Base-by-base conservation (phyloP, 2,113 vertebrate species). In the Leptosomus discolor region DNA sequence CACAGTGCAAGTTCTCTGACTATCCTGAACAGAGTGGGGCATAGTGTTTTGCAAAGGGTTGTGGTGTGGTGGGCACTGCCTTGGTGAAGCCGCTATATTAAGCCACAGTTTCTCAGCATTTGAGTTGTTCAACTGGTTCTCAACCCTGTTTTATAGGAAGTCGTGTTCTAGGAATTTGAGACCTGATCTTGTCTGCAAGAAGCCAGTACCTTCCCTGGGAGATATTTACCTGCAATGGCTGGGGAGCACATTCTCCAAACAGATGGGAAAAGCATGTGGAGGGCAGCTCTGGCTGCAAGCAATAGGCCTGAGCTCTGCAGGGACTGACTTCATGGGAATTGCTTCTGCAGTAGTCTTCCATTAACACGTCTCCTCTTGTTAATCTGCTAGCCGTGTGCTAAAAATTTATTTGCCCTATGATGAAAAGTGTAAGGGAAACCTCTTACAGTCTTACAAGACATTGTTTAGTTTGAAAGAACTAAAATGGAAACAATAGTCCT, bases 401-500 rank as follows among this genome's bases (percentile, higher is more conserved):
- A 15, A 64, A 60, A 50, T 4, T 5, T 11, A 2, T n/a, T 46
- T 64, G 34, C 30, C 64, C 15, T 39, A 1, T 29, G 41, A 16
- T 67, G 23, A 36, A 30, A 75, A 61, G 19, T 14, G 26, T 10
- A 4, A 57, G 54, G 67, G 41, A 45, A 69, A 50, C 15, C 14
- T 77, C 57, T 65, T 56, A 12, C 5, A 9, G 45, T 9, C 36
- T 21, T 56, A 7, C 7, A 6, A n/a, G 21, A 2, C 9, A 7
- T 1, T 12, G 43, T 34, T 54, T 8, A 9, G 53, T 15, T 79
- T 2, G 3, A 5, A 23, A 32, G 46, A 32, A 7, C 22, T 15
- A 2, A 20, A 5, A 1, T 5, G 6, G 68, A 24, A 73, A 8
- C 20, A 4, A 0, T 1, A 8, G 30, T 4, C 23, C 54, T 13